Percentiles rank a stretch among this genome's conserved stretches.
Conservation (phyloP, 2,113 vertebrate species). For the Tragulus kanchil region DNA sequence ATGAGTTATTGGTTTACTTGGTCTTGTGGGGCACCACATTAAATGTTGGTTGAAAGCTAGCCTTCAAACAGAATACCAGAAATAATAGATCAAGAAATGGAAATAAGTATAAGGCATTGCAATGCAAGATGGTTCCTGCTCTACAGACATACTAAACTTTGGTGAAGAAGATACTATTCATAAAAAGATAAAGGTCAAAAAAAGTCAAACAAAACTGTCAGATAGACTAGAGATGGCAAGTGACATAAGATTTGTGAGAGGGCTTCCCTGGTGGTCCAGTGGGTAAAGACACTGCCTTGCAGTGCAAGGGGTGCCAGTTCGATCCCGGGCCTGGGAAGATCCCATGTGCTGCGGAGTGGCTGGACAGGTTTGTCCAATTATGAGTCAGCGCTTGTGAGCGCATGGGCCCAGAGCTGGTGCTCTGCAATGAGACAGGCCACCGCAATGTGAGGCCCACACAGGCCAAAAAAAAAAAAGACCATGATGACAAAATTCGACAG, state of each 20-base stretch:
- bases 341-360: too few relatives aligned
- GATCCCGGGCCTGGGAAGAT: too few relatives aligned
- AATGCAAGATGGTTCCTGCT: too few relatives aligned
- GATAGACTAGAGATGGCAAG: neutral
- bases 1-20: constrained; percentile 48
- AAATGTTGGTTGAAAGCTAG: constrained; percentile 52
- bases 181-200: constrained; percentile 31
- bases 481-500: neutral
- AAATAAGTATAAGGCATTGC: constrained; percentile 16
- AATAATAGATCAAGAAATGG: constrained; percentile 50
- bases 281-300: too few relatives aligned
- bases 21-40: neutral
- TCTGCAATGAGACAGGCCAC: too few relatives aligned
- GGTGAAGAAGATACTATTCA: constrained; percentile 7
- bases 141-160: constrained; percentile 57
- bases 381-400: too few relatives aligned
- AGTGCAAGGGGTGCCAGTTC: too few relatives aligned
- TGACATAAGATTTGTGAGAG: neutral
- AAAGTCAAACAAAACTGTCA: neutral
- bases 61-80: constrained; percentile 22
- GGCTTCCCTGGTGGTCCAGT: too few relatives aligned
- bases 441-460: too few relatives aligned
- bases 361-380: too few relatives aligned
- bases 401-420: too few relatives aligned
- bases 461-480: too few relatives aligned